Evolutionary conservation across 2,797 vertebrate species (phyloP), one percentile per base, ranked within the genome.

Genomic region (Garrulus glandarius): DNA sequence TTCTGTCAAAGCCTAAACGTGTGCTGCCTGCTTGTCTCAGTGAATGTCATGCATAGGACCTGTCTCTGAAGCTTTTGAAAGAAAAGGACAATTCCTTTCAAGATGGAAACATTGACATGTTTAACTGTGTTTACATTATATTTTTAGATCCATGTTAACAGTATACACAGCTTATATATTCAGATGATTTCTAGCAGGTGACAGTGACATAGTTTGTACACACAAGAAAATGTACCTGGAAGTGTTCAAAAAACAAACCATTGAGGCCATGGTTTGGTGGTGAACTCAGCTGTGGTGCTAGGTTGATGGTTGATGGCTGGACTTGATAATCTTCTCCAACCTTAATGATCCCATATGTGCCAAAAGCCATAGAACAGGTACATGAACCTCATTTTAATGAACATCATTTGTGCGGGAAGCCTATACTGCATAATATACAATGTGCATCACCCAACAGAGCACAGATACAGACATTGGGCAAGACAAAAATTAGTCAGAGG

Each of bases 341-440:
- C 6, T 47, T 32, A 41, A 9, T 0, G 0, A 36, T 53, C 32
- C 52, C 36, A 1, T 15, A 10, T 15, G 4, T 61, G 20, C 16
- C 61, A 61, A 88, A 86, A 84, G 13, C n/a, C 26, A 43, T 2
- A 67, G 19, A 37, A n/a, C 15, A 60, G 7, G 6, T 24, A 5
- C 14, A 20, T 19, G 43, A 5, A 41, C 27, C 12, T 59, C 15
- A 47, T 89, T 91, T 65, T 50, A 22, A 24, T 10, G 13, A 76
- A 30, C 2, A 26, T 3, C 0, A 27, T 34, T 79, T 59, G 7
- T 18, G 19, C 10, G 53, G 69, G 46, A 64, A 78, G 15, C 34
- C 20, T 75, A 3, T 49, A 50, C 13, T 7, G 29, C 22, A 26
- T 12, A 37, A 43, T 8, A 43, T 7, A 52, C 18, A 29, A 12